phyloP scores from a whole-genome alignment of 1,140 invertebrate genomes.

The Drosophila willistoni region DNA sequence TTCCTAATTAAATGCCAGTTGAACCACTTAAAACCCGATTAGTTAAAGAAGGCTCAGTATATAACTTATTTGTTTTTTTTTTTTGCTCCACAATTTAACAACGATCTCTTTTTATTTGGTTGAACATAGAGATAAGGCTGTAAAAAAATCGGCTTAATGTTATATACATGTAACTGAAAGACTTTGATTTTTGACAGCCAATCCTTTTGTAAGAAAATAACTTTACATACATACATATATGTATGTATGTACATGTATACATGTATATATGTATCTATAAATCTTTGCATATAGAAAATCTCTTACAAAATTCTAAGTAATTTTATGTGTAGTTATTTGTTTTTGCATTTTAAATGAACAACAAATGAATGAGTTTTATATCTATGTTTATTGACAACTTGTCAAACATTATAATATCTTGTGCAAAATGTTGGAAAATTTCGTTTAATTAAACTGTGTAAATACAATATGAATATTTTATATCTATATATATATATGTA shows the following conservation, averaged over 20 bases:
- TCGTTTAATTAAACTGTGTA: slow-evolving; percentile 66
- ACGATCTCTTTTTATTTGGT: too few species aligned
- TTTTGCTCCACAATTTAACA: too few species aligned
- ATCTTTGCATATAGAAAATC: slow-evolving; percentile 12
- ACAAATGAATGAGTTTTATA: slow-evolving; percentile 41
- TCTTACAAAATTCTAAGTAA: slow-evolving; percentile 62
- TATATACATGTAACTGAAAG: slow-evolving; percentile 1
- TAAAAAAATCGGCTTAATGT: background rate
- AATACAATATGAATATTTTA: slow-evolving; percentile 12
- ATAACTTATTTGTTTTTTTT: too few species aligned
- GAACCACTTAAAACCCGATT: too few species aligned
- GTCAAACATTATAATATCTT: slow-evolving; percentile 61
- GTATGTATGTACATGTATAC: background rate
- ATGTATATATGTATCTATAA: background rate
- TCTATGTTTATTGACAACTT: slow-evolving; percentile 56
- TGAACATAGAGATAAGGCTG: background rate
- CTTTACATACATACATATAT: slow-evolving; percentile 9
- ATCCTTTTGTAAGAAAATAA: slow-evolving; percentile 31
- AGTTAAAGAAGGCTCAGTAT: too few species aligned
- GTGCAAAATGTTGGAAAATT: slow-evolving; percentile 37
- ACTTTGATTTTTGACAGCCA: slow-evolving; percentile 52
- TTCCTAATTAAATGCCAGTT: too few species aligned
- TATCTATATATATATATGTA: slow-evolving; percentile 31
- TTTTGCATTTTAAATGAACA: slow-evolving; percentile 53
- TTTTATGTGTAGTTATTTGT: slow-evolving; percentile 72